phyloP scores from a whole-genome alignment of 92 coral and sea anemone species.

The Phenganax stokvisi region DNA sequence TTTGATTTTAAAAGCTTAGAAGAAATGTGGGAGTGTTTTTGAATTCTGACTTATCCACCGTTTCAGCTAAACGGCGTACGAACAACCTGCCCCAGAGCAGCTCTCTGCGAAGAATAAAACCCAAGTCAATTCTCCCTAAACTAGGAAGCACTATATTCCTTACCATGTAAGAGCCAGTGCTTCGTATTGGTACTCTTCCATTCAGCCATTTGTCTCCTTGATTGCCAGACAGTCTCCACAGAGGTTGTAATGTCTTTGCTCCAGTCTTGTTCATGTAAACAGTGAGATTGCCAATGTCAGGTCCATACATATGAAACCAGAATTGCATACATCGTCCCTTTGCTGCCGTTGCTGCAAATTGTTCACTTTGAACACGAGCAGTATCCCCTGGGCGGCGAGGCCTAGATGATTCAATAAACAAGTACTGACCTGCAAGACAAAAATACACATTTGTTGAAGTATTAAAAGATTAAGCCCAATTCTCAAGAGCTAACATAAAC shows the following conservation, averaged over 20 bases:
- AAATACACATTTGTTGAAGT: neutral
- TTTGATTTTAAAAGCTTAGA: too few relatives aligned
- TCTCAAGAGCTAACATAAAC: neutral
- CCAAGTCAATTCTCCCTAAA: neutral
- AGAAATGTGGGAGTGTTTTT: too few relatives aligned
- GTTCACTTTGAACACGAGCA: slow-evolving; percentile 26
- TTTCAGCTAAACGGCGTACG: too few relatives aligned
- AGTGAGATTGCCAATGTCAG: slow-evolving; percentile 35
- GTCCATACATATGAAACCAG: slow-evolving; percentile 36
- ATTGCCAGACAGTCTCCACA: slow-evolving; percentile 82
- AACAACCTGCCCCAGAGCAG: too few relatives aligned
- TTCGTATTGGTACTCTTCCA: slow-evolving; percentile 65
- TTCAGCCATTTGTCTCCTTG: slow-evolving; percentile 74
- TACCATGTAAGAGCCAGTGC: slow-evolving; percentile 56
- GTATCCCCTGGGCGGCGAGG: slow-evolving; percentile 37
- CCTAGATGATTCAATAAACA: slow-evolving; percentile 17
- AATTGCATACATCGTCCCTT: slow-evolving; percentile 30
- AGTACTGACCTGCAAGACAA: slow-evolving; percentile 14
- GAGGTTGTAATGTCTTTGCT: neutral
- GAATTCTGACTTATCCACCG: too few relatives aligned
- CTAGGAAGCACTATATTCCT: neutral
- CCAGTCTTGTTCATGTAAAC: slow-evolving; percentile 17
- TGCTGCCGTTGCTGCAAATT: neutral
- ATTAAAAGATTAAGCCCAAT: neutral
- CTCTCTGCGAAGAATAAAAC: neutral